Evolutionary conservation across 2,888 invertebrate species (phyloP).

Genomic region (Morinoia aosen): DNA sequence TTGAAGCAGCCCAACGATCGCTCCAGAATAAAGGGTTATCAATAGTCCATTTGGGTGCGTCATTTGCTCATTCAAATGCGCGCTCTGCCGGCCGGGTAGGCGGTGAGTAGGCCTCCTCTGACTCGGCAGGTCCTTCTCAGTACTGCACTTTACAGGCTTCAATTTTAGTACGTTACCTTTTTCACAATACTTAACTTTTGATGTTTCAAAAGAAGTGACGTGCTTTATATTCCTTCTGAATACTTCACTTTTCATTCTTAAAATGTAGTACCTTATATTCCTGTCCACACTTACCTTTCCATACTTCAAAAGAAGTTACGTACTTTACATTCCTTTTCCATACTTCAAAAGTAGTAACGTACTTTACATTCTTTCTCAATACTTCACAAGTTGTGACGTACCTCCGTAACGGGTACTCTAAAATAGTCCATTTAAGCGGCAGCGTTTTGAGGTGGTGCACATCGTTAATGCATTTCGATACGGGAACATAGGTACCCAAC

Average conservation of each 20-base stretch:
- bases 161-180: no score
- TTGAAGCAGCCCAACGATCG: not conserved
- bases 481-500: not conserved
- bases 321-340: not conserved
- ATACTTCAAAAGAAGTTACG: not conserved
- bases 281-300: no score
- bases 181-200: no score
- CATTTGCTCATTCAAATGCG: not conserved
- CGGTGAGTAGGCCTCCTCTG: not conserved
- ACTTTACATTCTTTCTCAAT: not conserved
- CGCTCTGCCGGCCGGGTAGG: not conserved
- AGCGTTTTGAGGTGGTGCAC: not conserved
- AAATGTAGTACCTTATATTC: no score
- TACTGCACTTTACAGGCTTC: not conserved
- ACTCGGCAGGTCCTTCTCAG: not conserved
- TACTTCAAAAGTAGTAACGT: not conserved
- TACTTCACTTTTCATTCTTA: not conserved
- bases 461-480: not conserved
- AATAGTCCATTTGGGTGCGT: conserved; percentile 34
- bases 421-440: not conserved
- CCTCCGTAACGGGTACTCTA: not conserved
- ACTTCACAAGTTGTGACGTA: not conserved
- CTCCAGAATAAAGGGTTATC: conserved; percentile 1
- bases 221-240: not conserved
- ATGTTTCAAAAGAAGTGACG: not conserved